Conservation (phyloP, 2,113 vertebrate species). For the Copsychus sechellarum region DNA sequence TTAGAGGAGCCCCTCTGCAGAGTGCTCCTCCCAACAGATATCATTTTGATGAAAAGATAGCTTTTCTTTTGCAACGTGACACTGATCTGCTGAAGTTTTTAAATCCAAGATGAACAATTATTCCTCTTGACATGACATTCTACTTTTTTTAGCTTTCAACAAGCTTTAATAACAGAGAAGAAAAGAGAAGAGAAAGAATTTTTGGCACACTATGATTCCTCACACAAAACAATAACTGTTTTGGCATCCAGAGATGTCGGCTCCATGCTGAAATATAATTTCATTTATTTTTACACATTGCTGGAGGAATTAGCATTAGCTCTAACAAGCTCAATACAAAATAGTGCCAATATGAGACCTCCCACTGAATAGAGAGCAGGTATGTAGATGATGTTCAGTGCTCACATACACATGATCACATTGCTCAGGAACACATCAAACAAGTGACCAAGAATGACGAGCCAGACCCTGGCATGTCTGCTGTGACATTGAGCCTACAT, state of each 20-base stretch:
- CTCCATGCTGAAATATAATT: not conserved
- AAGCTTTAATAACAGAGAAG: slow-evolving; percentile 29
- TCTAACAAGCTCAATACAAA: not conserved
- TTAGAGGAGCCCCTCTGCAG: not conserved
- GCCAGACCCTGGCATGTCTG: not conserved
- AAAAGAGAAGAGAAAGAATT: not conserved
- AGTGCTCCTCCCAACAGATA: not conserved
- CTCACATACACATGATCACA: not conserved
- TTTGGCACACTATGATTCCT: not conserved
- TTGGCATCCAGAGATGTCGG: slow-evolving; percentile 5
- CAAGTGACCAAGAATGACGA: not conserved
- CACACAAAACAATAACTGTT: slow-evolving; percentile 24
- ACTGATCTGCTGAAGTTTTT: slow-evolving; percentile 4
- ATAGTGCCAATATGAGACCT: not conserved
- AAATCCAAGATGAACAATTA: slow-evolving; percentile 6
- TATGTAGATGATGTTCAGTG: not conserved
- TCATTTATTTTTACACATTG: slow-evolving; percentile 21
- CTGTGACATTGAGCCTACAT: not conserved
- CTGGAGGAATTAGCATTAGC: not conserved
- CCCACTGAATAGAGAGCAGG: not conserved
- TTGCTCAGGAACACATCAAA: not conserved
- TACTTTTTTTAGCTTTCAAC: not conserved
- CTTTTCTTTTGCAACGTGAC: not conserved
- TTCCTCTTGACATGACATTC: not conserved
- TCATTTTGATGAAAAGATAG: not conserved